A percentile compares a stretch with the other conserved stretches of the same genome.
phyloP scores from a whole-genome alignment of 2,113 vertebrate genomes.

The Podocnemis expansa region DNA sequence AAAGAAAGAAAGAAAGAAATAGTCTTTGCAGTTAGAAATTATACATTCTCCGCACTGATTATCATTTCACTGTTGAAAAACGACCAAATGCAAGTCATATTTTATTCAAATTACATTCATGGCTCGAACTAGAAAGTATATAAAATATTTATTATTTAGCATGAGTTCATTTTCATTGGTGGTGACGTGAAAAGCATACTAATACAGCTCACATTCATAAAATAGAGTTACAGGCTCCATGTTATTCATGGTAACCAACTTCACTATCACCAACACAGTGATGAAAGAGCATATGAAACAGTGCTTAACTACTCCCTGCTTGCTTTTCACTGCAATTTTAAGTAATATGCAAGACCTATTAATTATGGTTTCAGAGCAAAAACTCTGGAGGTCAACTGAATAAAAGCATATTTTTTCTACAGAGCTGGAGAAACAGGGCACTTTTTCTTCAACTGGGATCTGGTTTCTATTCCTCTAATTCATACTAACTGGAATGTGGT shows the following conservation, averaged over 20 bases:
- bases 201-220: background rate
- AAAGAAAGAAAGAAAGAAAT: too few relatives aligned
- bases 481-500: conserved; percentile 45
- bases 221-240: background rate
- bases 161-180: background rate
- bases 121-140: background rate
- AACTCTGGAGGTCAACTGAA: conserved; percentile 24
- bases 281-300: conserved; percentile 7
- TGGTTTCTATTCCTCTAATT: conserved; percentile 33
- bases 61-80: conserved; percentile 19
- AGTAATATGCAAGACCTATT: background rate
- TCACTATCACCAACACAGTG: background rate
- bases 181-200: background rate
- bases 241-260: background rate
- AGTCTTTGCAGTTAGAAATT: background rate
- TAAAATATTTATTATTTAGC: conserved; percentile 31
- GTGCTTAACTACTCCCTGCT: background rate
- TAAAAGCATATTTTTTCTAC: conserved; percentile 32
- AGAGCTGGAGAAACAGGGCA: conserved; percentile 36
- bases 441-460: conserved; percentile 23
- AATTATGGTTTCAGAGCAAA: conserved; percentile 24
- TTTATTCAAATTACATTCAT: conserved; percentile 44
- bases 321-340: conserved; percentile 26
- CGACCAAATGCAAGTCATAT: background rate
- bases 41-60: conserved; percentile 13